These are phyloP conservation scores for Spilosoma lubricipeda DNA, from an alignment of 2,888 invertebrate genomes.

Conservation along the genomic window DNA sequence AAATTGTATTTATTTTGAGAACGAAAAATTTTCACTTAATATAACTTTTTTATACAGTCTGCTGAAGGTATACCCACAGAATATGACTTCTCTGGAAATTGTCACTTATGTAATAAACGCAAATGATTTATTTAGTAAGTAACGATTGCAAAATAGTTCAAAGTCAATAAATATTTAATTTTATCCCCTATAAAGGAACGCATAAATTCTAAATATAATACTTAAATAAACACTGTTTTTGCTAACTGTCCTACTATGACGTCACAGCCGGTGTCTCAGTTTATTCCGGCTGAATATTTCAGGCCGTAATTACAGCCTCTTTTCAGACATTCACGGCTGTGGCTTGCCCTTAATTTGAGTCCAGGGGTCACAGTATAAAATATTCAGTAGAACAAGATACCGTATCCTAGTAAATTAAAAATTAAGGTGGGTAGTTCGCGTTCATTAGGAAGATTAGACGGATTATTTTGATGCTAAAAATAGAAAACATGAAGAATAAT, in stretches of 20 bases:
- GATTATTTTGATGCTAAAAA: not conserved
- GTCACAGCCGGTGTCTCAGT: constrained; percentile 66
- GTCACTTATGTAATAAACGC: too few species aligned
- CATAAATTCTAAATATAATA: not conserved
- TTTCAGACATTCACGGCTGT: constrained; percentile 66
- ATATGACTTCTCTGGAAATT: too few species aligned
- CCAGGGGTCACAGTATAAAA: constrained; percentile 40
- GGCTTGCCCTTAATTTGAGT: constrained; percentile 64
- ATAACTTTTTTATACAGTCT: too few species aligned
- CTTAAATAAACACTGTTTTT: constrained; percentile 35
- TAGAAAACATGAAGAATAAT: not conserved
- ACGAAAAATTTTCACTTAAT: too few species aligned
- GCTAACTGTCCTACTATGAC: constrained; percentile 62
- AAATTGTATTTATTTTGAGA: too few species aligned
- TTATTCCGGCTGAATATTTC: constrained; percentile 76
- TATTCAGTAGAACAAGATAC: constrained; percentile 36
- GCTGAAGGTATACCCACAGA: too few species aligned
- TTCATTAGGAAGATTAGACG: constrained; percentile 7
- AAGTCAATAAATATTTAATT: not conserved
- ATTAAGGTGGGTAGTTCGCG: not conserved
- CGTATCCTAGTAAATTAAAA: constrained; percentile 1
- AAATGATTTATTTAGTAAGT: not conserved
- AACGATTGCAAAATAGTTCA: not conserved
- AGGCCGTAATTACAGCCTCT: constrained; percentile 76
- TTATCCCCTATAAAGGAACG: not conserved